phyloP scores from a whole-genome alignment of 53 echinoderm and acorn worm genomes.

The Arbacia lixula region DNA sequence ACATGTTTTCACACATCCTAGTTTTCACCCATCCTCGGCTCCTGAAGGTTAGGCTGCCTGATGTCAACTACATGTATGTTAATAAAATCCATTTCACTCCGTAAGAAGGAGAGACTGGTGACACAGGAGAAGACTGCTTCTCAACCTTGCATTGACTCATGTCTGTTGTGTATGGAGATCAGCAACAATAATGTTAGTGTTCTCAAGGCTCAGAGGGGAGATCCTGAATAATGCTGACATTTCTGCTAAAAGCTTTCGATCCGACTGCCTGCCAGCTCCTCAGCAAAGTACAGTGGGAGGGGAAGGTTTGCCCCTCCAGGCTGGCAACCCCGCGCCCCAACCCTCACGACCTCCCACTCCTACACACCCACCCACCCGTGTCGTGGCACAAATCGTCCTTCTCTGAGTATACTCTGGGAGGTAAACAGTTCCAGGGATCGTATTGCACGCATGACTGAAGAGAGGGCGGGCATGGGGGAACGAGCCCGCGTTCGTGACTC shows the following conservation, averaged over 20 bases:
- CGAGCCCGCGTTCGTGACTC: constrained; percentile 15
- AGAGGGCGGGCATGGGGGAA: not conserved
- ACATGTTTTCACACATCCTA: too few relatives aligned
- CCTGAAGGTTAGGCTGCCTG: too few relatives aligned
- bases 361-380: not conserved
- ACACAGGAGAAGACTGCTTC: too few relatives aligned
- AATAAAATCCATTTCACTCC: too few relatives aligned
- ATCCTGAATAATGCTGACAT: not conserved
- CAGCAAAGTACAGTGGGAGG: constrained; percentile 3
- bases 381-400: too few relatives aligned
- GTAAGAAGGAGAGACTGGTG: too few relatives aligned
- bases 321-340: not conserved
- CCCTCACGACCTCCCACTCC: constrained; percentile 6
- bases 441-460: constrained; percentile 13
- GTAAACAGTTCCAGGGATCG: not conserved
- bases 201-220: not conserved
- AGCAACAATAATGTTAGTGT: constrained; percentile 37
- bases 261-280: constrained; percentile 25
- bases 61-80: too few relatives aligned
- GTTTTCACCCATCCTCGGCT: too few relatives aligned
- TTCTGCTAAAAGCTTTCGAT: constrained; percentile 53
- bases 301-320: not conserved
- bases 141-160: too few relatives aligned
- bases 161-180: too few relatives aligned
- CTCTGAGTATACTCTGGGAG: too few relatives aligned